Evolutionary conservation across 2,888 invertebrate genomes (phyloP).

Genomic region (Perizoma flavofasciatum): DNA sequence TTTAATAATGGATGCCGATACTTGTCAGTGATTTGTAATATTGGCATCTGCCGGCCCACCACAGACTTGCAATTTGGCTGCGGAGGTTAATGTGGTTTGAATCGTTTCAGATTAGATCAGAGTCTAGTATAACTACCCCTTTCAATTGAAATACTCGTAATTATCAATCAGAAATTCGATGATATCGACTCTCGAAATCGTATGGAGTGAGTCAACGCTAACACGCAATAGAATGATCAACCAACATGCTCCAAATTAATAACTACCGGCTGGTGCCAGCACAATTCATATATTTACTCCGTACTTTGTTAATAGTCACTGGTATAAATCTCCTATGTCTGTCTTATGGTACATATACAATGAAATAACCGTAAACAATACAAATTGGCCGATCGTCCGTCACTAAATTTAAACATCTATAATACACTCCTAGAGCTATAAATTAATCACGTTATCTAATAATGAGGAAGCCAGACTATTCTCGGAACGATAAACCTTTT

Average conservation of each 20-base stretch:
- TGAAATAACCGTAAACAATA: constrained; percentile 34
- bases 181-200: constrained; percentile 11
- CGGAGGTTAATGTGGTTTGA: constrained; percentile 7
- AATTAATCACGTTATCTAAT: constrained; percentile 29
- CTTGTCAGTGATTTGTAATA: constrained; percentile 15
- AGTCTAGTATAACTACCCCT: neutral
- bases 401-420: constrained; percentile 1
- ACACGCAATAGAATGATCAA: constrained; percentile 28
- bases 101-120: constrained; percentile 5
- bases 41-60: constrained; percentile 11
- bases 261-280: constrained; percentile 25
- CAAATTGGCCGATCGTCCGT: constrained; percentile 28
- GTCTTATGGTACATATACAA: constrained; percentile 34
- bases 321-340: constrained; percentile 30
- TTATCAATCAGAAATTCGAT: constrained; percentile 11
- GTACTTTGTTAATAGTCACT: constrained; percentile 31
- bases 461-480: constrained; percentile 18
- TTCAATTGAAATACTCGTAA: neutral
- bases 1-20: constrained; percentile 16
- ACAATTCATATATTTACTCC: constrained; percentile 24
- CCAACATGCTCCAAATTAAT: constrained; percentile 18
- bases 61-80: constrained; percentile 1
- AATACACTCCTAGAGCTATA: neutral
- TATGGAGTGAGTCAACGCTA: constrained; percentile 17
- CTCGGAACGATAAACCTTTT: constrained; percentile 30